Percentiles rank a stretch among this genome's conserved stretches.
phyloP scores from a whole-genome alignment of 1,140 invertebrate genomes.

The Polypedilum pembai region DNA sequence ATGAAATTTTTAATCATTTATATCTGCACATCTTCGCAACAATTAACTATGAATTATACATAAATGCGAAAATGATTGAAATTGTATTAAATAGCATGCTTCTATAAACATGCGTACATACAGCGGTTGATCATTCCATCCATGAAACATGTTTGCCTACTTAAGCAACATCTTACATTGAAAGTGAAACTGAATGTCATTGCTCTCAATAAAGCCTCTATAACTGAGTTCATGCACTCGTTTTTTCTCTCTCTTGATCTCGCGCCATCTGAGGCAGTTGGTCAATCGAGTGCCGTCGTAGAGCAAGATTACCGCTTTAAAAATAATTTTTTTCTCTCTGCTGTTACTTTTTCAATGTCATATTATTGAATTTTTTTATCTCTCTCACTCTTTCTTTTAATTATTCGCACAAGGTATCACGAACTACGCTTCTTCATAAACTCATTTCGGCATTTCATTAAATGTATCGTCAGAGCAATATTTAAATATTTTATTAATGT shows the following conservation, averaged over 20 bases:
- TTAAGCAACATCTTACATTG: conserved; percentile 27
- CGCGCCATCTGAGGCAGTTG: neutral
- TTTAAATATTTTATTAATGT: too few relatives aligned
- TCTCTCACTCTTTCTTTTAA: too few relatives aligned
- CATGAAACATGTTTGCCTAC: conserved; percentile 26
- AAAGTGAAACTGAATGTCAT: conserved; percentile 28
- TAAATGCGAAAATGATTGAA: neutral
- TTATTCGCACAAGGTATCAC: too few relatives aligned
- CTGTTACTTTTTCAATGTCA: neutral
- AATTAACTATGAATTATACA: neutral
- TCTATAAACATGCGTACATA: neutral
- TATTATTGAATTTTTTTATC: neutral
- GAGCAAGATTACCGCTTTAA: neutral
- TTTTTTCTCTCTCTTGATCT: neutral
- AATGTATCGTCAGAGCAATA: too few relatives aligned
- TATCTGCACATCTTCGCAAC: neutral
- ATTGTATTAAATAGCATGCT: neutral
- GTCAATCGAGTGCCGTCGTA: neutral
- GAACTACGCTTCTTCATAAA: too few relatives aligned
- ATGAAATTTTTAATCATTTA: neutral
- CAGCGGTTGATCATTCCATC: neutral
- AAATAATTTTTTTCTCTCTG: neutral
- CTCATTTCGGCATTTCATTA: too few relatives aligned
- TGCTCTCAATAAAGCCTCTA: conserved; percentile 23
- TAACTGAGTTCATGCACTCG: conserved; percentile 9